A percentile compares a stretch with the other conserved stretches of the same genome.
phyloP scores from a whole-genome alignment of 2,113 vertebrate species.

The Ceuthmochares aereus region DNA sequence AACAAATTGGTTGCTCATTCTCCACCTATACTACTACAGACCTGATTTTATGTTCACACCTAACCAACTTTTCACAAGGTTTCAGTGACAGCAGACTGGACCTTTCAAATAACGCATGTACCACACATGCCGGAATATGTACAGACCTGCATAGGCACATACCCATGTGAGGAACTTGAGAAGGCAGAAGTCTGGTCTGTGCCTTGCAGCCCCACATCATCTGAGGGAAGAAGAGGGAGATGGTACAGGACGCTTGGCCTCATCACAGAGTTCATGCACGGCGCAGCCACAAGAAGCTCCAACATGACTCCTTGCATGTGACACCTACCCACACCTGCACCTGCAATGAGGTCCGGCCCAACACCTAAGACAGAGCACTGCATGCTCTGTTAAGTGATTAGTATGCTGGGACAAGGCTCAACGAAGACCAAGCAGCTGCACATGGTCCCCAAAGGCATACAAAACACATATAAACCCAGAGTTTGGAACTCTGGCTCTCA shows the following conservation, averaged over 20 bases:
- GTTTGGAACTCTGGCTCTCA: conserved; percentile 34
- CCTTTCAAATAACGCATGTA: background rate
- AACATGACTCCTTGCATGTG: background rate
- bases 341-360: background rate
- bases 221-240: background rate
- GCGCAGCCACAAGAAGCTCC: background rate
- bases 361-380: background rate
- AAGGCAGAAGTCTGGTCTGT: background rate
- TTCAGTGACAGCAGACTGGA: background rate
- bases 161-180: fast-evolving
- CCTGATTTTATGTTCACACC: background rate
- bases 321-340: background rate
- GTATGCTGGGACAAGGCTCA: background rate
- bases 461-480: conserved; percentile 5
- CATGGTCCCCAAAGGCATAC: conserved; percentile 26
- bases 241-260: background rate
- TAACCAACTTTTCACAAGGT: background rate
- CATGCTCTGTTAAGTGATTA: background rate
- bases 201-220: background rate
- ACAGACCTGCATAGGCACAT: background rate
- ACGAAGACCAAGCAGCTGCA: conserved; percentile 10
- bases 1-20: background rate
- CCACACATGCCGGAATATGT: fast-evolving
- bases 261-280: background rate
- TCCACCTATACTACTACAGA: background rate